A percentile compares a stretch with the other conserved stretches of the same genome.
phyloP scores from a whole-genome alignment of 2,797 vertebrate genomes.

The Thripadectes ignobilis region DNA sequence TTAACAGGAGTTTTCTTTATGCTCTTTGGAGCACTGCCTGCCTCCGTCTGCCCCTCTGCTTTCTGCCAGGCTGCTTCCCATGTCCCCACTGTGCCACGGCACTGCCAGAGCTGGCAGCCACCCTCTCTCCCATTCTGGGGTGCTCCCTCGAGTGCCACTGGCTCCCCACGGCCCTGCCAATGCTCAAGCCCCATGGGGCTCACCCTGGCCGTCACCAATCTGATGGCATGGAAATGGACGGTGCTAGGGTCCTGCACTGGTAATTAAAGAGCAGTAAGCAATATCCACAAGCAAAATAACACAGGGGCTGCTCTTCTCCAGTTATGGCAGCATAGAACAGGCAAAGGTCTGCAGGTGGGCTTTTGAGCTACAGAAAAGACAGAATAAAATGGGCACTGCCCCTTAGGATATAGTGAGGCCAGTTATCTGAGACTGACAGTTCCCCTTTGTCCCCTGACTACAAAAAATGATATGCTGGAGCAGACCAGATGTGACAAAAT shows the following conservation, averaged over 20 bases:
- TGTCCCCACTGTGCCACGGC: rapidly evolving
- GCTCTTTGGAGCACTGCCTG: neutral
- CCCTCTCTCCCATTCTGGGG: rapidly evolving
- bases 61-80: rapidly evolving
- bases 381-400: neutral
- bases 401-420: neutral
- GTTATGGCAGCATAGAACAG: neutral
- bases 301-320: neutral
- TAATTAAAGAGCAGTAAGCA: neutral
- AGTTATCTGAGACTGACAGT: neutral
- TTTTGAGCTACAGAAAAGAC: neutral
- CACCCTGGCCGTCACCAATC: too few relatives aligned
- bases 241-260: neutral
- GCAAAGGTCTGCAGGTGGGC: neutral
- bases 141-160: neutral
- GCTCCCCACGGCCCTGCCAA: neutral
- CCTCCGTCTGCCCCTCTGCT: neutral
- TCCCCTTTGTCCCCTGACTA: neutral
- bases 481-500: neutral
- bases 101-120: neutral
- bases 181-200: rapidly evolving
- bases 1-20: neutral
- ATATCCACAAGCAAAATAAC: neutral
- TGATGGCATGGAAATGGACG: rapidly evolving
- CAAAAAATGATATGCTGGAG: neutral